A percentile compares a stretch with the other conserved stretches of the same genome.
These are phyloP conservation scores for Eupithecia exiguata DNA, from an alignment of 2,888 invertebrate species.

Conservation along the genomic window DNA sequence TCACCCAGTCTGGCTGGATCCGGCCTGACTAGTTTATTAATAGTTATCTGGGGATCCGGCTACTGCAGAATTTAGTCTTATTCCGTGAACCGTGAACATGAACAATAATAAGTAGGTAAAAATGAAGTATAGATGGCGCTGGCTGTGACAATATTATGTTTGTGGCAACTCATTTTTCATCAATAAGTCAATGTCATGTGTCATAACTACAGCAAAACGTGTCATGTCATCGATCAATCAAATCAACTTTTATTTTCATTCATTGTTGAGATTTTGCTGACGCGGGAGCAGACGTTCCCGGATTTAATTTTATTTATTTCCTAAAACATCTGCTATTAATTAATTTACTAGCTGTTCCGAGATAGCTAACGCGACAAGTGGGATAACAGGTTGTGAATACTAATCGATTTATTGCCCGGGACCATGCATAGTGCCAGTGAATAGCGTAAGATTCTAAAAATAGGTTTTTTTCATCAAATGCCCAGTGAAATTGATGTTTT, in stretches of 20 bases:
- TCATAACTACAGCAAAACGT: constrained; percentile 2
- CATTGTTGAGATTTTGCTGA: constrained; percentile 50
- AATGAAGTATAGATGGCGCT: background rate
- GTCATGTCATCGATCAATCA: constrained; percentile 35
- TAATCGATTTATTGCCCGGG: constrained; percentile 13
- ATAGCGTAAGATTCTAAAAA: constrained; percentile 64
- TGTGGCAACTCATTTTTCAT: background rate
- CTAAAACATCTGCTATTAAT: constrained; percentile 19
- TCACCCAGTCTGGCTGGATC: too few species aligned
- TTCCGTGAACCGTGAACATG: too few species aligned
- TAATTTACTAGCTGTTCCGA: constrained; percentile 37
- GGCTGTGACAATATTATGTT: background rate
- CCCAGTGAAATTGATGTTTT: constrained; percentile 64
- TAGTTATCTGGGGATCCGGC: too few species aligned
- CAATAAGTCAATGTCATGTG: constrained; percentile 5
- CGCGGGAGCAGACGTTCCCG: constrained; percentile 44
- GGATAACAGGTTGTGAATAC: constrained; percentile 40
- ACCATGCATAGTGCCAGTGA: constrained; percentile 50
- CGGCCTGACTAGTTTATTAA: too few species aligned
- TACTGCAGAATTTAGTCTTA: too few species aligned
- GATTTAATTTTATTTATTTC: constrained; percentile 37
- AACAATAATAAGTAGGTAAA: too few species aligned
- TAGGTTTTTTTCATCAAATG: constrained; percentile 57
- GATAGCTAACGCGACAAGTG: constrained; percentile 45
- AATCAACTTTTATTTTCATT: constrained; percentile 13